Percentiles rank a stretch among this genome's conserved stretches.
These are phyloP conservation scores for Harmothoe impar DNA, from an alignment of 2,888 invertebrate genomes.

Conservation along the genomic window DNA sequence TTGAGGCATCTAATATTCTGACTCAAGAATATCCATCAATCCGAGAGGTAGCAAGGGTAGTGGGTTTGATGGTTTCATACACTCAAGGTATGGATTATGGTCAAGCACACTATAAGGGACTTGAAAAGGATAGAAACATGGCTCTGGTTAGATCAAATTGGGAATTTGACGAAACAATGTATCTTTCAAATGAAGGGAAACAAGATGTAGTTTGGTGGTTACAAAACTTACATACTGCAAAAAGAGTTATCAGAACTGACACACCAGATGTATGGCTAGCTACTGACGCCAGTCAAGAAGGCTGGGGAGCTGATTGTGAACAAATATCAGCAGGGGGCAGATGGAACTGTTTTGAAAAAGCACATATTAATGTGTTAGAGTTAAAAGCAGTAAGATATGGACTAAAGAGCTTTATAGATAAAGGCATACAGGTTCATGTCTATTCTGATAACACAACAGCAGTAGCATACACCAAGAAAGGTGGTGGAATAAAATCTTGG, in stretches of 20 bases:
- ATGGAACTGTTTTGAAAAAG: neutral
- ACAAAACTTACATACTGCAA: too few relatives aligned
- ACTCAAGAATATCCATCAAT: too few relatives aligned
- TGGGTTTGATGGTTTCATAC: neutral
- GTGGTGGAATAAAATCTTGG: neutral
- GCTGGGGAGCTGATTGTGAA: neutral
- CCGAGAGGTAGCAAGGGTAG: too few relatives aligned
- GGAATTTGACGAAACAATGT: neutral
- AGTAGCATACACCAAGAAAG: neutral
- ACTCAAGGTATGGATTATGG: neutral
- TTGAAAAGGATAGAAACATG: neutral
- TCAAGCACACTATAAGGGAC: neutral
- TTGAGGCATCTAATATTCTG: too few relatives aligned
- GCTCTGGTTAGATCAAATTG: neutral
- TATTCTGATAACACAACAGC: constrained; percentile 31
- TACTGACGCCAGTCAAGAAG: neutral
- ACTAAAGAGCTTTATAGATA: neutral
- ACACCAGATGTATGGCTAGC: neutral
- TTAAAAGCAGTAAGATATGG: neutral
- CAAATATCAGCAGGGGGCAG: neutral
- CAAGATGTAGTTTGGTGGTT: neutral
- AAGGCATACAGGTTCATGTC: neutral
- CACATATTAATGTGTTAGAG: constrained; percentile 10
- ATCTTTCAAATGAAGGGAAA: neutral
- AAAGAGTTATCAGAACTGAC: neutral